Base-by-base conservation (phyloP, 2,113 vertebrate species). In the Myotis davidii region DNA sequence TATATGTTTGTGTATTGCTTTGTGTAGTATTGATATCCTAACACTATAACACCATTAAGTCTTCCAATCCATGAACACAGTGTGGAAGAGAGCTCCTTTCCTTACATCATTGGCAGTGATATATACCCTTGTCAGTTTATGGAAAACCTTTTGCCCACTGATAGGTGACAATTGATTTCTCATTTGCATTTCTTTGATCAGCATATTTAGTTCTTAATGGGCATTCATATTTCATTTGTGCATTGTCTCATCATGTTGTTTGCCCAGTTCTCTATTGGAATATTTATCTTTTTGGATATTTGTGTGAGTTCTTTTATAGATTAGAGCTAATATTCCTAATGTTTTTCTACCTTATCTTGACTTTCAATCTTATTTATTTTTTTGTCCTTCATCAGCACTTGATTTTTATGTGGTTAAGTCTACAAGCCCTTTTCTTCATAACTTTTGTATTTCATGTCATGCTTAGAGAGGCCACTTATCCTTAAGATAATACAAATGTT, bases 301-400 rank as follows among this genome's bases (percentile, higher is more conserved):
- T 76, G 25, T 79, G 59, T 37, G 70, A 86, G 29, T 11, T 76
- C 64, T 92, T 96, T 93, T 48, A 52, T 37, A 39, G 86, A 59
- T 59, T 91, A 85, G 39, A 88, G 48, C 61, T 56, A 72, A 34
- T 84, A 84, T 70, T 83, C 39, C 76, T 91, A 70, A 72, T 84
- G 34, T 84, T 95, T 93, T 95, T 56, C 79, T 94, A 83, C 74
- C 95, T 93, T 54, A 25, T 88, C 54, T 0, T 78, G 84, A 90
- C 77, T 93, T 96, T 90, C 61, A 94, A 52, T 27, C 54, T 85
- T 88, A 88, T 83, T 91, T 90, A 86, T 85, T 93, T 94, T 64
- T 94, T 96, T 88, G 70, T 90, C 88, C 69, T 94, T 94, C 67
- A 34, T 74, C 82, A 85, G 67, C 56, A 92, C 81, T 94, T 94